These are phyloP conservation scores for Actias luna DNA, from an alignment of 2,888 invertebrate genomes.

Conservation along the genomic window DNA sequence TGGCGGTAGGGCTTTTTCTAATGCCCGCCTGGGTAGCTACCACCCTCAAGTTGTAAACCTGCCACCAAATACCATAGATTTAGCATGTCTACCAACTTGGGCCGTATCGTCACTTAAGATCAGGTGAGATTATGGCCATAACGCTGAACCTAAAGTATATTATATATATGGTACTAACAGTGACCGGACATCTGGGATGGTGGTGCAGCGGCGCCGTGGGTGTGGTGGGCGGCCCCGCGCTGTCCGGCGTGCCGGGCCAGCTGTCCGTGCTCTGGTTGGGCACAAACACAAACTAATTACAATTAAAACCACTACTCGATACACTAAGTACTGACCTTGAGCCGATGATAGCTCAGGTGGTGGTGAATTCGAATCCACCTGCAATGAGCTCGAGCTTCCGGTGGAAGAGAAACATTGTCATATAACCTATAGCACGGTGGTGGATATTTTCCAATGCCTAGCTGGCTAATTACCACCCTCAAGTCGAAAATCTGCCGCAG, in stretches of 20 bases:
- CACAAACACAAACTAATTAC: conserved; percentile 20
- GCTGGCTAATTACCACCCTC: not conserved
- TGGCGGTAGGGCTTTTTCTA: too few species aligned
- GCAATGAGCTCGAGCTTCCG: not conserved
- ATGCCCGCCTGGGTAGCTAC: too few species aligned
- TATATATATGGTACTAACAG: conserved; percentile 26
- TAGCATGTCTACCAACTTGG: too few species aligned
- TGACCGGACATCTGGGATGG: conserved; percentile 74
- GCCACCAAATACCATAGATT: too few species aligned
- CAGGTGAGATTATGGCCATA: too few species aligned
- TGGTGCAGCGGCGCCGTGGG: conserved; percentile 68
- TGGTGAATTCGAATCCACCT: not conserved
- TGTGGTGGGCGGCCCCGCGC: conserved; percentile 73
- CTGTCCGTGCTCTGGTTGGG: conserved; percentile 80
- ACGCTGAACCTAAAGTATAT: too few species aligned
- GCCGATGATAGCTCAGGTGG: not conserved
- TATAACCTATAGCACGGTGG: not conserved
- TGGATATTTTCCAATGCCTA: not conserved
- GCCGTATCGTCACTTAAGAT: too few species aligned
- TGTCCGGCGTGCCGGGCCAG: conserved; percentile 79
- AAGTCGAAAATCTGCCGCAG: not conserved
- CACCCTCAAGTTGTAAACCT: too few species aligned
- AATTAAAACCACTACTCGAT: not conserved
- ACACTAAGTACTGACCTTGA: not conserved
- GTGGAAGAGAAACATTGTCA: not conserved